Evolutionary conservation across 2,797 vertebrate genomes (phyloP).

Genomic region (Enteromius mattozi): DNA sequence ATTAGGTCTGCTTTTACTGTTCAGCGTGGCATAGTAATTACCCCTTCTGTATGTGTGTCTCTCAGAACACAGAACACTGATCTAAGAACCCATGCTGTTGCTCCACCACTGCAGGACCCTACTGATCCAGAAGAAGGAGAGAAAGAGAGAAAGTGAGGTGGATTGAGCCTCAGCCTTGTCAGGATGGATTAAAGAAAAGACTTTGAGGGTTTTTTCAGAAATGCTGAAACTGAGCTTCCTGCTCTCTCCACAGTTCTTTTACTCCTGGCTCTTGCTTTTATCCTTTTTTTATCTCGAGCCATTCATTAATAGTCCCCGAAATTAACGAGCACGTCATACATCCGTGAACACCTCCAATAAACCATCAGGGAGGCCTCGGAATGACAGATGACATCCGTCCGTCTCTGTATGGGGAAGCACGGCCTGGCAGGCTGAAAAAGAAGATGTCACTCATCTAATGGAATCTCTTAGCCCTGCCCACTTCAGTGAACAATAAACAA

Average conservation of each 20-base stretch:
- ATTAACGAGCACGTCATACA: constrained; percentile 45
- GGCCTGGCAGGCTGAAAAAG: constrained; percentile 13
- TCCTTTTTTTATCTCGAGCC: constrained; percentile 51
- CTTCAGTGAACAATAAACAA: constrained; percentile 31
- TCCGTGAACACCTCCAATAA: constrained; percentile 48
- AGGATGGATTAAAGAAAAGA: constrained; percentile 80
- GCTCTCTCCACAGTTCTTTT: constrained; percentile 49
- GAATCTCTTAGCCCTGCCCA: constrained; percentile 35
- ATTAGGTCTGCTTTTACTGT: constrained; percentile 55
- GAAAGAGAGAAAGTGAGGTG: constrained; percentile 55
- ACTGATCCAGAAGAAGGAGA: constrained; percentile 46
- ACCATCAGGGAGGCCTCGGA: constrained; percentile 43
- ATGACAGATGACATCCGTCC: constrained; percentile 38
- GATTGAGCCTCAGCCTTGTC: constrained; percentile 80
- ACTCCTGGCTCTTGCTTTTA: constrained; percentile 45
- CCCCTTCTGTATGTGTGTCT: constrained; percentile 54
- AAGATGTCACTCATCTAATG: constrained; percentile 37
- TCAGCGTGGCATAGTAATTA: constrained; percentile 55
- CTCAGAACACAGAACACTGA: constrained; percentile 56
- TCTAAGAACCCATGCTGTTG: constrained; percentile 57
- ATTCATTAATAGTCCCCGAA: constrained; percentile 51
- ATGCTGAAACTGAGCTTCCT: constrained; percentile 70
- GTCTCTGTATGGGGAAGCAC: not conserved
- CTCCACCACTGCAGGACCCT: constrained; percentile 55
- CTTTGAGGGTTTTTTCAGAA: constrained; percentile 80